phyloP scores from a whole-genome alignment of 2,888 invertebrate genomes.

The Drosophila formosana region DNA sequence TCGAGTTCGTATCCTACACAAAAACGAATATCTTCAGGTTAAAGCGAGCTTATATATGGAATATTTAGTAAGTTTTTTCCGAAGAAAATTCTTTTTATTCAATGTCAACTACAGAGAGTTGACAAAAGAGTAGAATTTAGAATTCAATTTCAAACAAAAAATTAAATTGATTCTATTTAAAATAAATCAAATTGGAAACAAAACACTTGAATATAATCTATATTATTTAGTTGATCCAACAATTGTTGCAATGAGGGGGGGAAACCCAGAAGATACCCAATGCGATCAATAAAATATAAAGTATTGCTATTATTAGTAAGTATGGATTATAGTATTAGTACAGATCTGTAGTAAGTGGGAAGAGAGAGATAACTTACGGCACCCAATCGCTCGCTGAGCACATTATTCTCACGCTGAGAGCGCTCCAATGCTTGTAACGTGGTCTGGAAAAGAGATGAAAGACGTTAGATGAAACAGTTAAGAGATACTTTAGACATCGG shows the following conservation, averaged over 20 bases:
- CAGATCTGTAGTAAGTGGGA: neutral
- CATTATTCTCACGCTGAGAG: conserved; percentile 90
- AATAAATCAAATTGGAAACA: neutral
- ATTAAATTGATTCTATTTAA: too few relatives aligned
- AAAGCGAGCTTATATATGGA: neutral
- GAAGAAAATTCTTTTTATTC: neutral
- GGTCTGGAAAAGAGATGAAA: conserved; percentile 84
- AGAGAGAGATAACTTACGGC: conserved; percentile 84
- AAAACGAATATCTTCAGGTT: neutral
- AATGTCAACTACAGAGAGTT: neutral
- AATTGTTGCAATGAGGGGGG: neutral
- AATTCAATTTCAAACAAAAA: too few relatives aligned
- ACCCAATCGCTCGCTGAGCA: conserved; percentile 90
- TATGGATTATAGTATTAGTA: conserved; percentile 1
- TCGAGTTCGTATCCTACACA: conserved; percentile 79
- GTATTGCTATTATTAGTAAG: neutral
- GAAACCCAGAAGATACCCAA: neutral
- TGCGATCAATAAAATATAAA: conserved; percentile 1
- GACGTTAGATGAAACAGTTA: conserved; percentile 12
- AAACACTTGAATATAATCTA: neutral
- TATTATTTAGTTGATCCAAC: neutral
- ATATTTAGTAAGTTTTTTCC: neutral
- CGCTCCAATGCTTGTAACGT: conserved; percentile 89
- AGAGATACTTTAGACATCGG: conserved; percentile 9
- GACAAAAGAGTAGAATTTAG: too few relatives aligned